Evolutionary conservation across 2,113 vertebrate species (phyloP).

Genomic region (Callospermophilus lateralis): DNA sequence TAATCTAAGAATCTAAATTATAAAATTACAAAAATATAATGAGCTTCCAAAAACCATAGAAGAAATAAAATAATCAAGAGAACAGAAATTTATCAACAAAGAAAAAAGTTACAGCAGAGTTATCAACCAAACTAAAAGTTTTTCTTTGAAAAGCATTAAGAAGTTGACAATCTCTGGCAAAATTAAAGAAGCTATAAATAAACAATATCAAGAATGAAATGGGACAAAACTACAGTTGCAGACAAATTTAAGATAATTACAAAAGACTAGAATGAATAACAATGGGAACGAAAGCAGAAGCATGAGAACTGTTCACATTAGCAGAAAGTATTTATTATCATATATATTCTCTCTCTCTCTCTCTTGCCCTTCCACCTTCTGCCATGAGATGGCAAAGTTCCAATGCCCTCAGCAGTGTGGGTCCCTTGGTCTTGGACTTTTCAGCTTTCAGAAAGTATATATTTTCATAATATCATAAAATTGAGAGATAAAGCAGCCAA

Average conservation of each 20-base stretch:
- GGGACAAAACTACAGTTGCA: neutral
- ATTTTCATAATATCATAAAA: neutral
- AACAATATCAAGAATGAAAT: constrained; percentile 26
- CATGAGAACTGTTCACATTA: constrained; percentile 5
- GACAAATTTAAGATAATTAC: constrained; percentile 39
- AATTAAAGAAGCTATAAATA: constrained; percentile 1
- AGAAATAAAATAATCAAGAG: constrained; percentile 44
- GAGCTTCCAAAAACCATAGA: neutral
- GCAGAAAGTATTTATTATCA: neutral
- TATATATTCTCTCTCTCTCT: too few relatives aligned
- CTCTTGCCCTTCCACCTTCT: too few relatives aligned
- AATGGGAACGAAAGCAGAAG: neutral
- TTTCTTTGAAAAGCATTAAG: neutral
- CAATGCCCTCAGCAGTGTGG: too few relatives aligned
- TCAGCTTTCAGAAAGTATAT: neutral
- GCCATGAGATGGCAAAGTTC: too few relatives aligned
- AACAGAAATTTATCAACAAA: constrained; percentile 44
- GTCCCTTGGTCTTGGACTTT: too few relatives aligned
- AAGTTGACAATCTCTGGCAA: neutral
- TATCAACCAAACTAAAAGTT: neutral
- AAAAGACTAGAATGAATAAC: neutral
- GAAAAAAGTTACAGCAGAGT: neutral
- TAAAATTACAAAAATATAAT: constrained; percentile 40
- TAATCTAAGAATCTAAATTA: constrained; percentile 38
- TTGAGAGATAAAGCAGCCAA: neutral